Conservation (phyloP, 1,140 invertebrate genomes). For the Bombyx mandarina region DNA sequence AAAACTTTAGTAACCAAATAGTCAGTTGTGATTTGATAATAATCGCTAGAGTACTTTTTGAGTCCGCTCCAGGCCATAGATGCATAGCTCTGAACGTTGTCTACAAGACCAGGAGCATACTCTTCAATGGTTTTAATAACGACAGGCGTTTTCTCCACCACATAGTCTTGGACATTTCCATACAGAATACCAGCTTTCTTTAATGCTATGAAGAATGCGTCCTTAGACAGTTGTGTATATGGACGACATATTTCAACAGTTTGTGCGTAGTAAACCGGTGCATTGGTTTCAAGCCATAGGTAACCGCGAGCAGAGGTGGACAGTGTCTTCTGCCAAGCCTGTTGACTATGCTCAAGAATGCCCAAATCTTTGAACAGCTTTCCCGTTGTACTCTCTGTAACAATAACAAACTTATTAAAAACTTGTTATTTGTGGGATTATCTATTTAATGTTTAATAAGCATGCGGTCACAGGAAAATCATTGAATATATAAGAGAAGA, state of each 20-base stretch:
- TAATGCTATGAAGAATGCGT: conserved; percentile 69
- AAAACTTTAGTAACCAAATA: conserved; percentile 82
- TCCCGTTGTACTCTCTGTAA: conserved; percentile 71
- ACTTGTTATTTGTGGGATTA: too few species aligned
- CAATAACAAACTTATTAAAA: neutral
- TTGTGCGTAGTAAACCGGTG: conserved; percentile 76
- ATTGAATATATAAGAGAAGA: too few species aligned
- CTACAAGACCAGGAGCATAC: conserved; percentile 78
- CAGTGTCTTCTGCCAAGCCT: conserved; percentile 71
- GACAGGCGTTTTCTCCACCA: conserved; percentile 74
- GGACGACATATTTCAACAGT: conserved; percentile 72
- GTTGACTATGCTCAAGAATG: conserved; percentile 73
- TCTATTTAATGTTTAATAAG: too few species aligned
- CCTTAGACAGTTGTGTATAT: conserved; percentile 73
- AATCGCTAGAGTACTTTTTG: conserved; percentile 59
- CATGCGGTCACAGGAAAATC: too few species aligned
- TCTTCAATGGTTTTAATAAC: conserved; percentile 76
- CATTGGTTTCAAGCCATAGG: conserved; percentile 75
- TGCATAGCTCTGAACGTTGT: conserved; percentile 69
- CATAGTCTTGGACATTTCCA: conserved; percentile 68
- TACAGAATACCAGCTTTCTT: conserved; percentile 71
- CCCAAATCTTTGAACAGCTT: conserved; percentile 75
- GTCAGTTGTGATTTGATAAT: conserved; percentile 60
- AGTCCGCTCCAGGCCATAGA: conserved; percentile 46
- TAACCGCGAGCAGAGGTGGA: conserved; percentile 72